Evolutionary conservation across 2,113 vertebrate species (phyloP), one percentile per base, ranked within the genome.

Genomic region (Anhinga anhinga): DNA sequence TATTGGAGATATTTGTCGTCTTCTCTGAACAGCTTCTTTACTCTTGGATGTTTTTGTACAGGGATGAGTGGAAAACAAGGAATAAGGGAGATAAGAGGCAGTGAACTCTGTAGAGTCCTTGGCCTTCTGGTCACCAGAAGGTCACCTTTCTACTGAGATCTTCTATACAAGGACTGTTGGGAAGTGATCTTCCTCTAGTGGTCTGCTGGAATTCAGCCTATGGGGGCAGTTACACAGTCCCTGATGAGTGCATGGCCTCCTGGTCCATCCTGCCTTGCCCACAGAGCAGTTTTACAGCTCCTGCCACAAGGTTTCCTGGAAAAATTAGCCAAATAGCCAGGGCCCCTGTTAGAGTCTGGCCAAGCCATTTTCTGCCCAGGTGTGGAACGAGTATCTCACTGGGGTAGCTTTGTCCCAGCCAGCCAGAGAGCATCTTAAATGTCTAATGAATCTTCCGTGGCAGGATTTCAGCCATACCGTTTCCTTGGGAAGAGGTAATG

Each of bases 241-340:
- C 22, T 0, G 0, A 22, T 69, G 40, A 65, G 78, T 34, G 40
- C 26, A 6, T 63, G 91, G 86, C 69, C 73, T 92, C 56, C 42
- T 49, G 38, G 44, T 66, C 53, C 82, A 36, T 55, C 30, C n/a
- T 92, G 71, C 65, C 63, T 14, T 61, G 53, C 27, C 72, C 56
- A 70, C 82, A 17, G n/a, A 79, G 74, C 77, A 52, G 40, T 49
- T 72, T 95, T 63, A 76, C 89, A 89, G 92, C 82, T 90, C 38
- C 88, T 11, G n/a, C 86, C 88, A 78, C 73, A 58, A 81, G 84
- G 58, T 82, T 96, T 95, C 82, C 96, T 89, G 89, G 73, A 53
- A 45, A 69, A 58, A 84, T 11, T 4, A 62, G 59, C 45, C 62
- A 63, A 1, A 67, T 23, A 79, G 9, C 27, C 23, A 78, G 53